Evolutionary conservation across 2,797 vertebrate species (phyloP), one percentile per base, ranked within the genome.

Genomic region (Hippopotamyrus pictus): DNA sequence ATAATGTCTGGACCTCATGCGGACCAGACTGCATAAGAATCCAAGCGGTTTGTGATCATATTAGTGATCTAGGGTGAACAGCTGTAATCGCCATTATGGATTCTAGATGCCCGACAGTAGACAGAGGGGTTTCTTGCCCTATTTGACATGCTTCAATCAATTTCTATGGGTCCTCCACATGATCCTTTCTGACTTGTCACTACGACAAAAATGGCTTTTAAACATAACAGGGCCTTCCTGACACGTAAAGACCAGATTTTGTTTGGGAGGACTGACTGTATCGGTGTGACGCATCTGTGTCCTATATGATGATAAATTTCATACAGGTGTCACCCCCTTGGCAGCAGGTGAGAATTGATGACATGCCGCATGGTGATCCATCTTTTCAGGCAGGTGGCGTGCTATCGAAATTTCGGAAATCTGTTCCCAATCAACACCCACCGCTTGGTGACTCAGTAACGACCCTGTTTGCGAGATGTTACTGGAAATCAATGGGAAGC

Each of bases 341-440:
- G 96, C 96, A 92, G 91, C 95, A 96, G 93, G 97, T 95, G 95
- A 98, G 97, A 97, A 99, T 97, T 97, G 98, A 99, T 99, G 97
- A 96, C 94, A 96, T 97, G 92, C 95, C 94, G 95, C 94, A 95
- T 95, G 94, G 97, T 95, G 95, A 99, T 99, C 97, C 97, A 99
- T 99, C 98, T 99, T 96, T 92, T 73, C 91, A 95, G 97, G 97
- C 98, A 98, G 97, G 97, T 97, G 97, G 97, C 96, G 97, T 95
- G 96, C 96, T 98, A 99, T 98, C 93, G 97, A 97, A 99, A 99
- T 99, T 98, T 97, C 96, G 97, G 98, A 97, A 97, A 98, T 97
- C 98, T 99, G 98, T 96, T 99, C 97, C 97, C 96, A 96, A 98
- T 98, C 98, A 98, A 50, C 97, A 97, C 97, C 97, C 97, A 97